Evolutionary conservation across 2,797 vertebrate species (phyloP), one percentile per base, ranked within the genome.

Genomic region (Hoplostethus mediterraneus): DNA sequence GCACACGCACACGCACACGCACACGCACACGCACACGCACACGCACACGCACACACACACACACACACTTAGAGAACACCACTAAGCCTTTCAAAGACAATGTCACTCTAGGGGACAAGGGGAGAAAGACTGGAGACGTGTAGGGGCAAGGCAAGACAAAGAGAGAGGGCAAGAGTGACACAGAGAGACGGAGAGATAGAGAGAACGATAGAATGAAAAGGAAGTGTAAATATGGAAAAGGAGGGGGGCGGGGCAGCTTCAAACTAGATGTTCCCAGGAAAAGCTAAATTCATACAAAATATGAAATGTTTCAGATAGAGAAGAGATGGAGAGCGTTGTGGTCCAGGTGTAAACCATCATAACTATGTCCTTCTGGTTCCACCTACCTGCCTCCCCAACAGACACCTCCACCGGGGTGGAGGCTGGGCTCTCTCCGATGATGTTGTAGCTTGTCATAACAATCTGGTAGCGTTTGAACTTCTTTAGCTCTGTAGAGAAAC

Each of bases 311-410:
- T 16, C 25, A 52, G 7, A 16, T 7, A 33, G 0, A 12, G 53
- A 5, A 5, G 54, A 56, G 52, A 67, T 11, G 45, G 13, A 55
- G 56, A 16, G 62, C 38, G 21, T 21, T 21, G 1, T 21, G 21
- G 21, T 21, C 1, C 21, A 21, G 21, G 30, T 48, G 10, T 57
- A 10, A 42, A 51, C 5, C 21, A 21, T 7, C 3, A 30, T 33
- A 2, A 45, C 44, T 30, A 59, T 3, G 0, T 49, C 16, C 0
- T 9, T 28, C 5, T 40, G 56, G 45, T 64, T 70, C 44, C 3
- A 80, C 96, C 79, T 82, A 98, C 97, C 97, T 62, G 98, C 98
- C 90, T 99, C 98, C 3, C 98, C 98, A 0, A 99, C 97, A 63
- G 96, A 98, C 78, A 99, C 97, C 88, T 98, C 97, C 4, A 96